phyloP scores from a whole-genome alignment of 2,888 invertebrate genomes.

The Bellardia pandia region DNA sequence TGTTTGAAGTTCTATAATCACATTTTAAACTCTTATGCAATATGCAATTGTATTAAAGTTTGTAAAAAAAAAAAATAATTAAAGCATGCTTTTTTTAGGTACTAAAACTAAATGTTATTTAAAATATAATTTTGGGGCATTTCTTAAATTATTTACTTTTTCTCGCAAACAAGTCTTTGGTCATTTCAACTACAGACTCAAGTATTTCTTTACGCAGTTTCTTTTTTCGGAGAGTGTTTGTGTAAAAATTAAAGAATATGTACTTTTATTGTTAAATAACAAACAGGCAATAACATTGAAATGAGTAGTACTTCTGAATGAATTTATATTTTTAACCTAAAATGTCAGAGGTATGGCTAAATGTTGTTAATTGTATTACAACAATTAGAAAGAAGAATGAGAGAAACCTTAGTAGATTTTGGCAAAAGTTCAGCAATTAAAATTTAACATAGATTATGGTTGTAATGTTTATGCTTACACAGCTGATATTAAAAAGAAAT shows the following conservation, averaged over 20 bases:
- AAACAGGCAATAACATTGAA: neutral
- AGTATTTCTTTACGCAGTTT: neutral
- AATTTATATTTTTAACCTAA: neutral
- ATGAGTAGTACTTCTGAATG: neutral
- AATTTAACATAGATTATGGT: conserved; percentile 56
- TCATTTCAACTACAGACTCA: neutral
- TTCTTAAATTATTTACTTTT: neutral
- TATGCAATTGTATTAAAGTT: neutral
- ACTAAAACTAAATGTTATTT: conserved; percentile 6
- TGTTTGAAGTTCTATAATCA: neutral
- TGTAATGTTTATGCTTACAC: no score
- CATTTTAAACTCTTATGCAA: neutral
- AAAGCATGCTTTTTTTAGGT: conserved; percentile 54
- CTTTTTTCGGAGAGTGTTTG: no score
- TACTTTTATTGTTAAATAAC: no score
- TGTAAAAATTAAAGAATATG: no score
- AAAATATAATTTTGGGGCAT: conserved; percentile 20
- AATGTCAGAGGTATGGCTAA: neutral
- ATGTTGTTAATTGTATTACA: neutral
- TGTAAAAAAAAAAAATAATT: neutral
- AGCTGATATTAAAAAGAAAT: no score
- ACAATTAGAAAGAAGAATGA: neutral
- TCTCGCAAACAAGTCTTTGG: neutral
- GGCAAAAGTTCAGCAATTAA: neutral
- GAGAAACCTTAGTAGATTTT: neutral